Evolutionary conservation across 2,113 vertebrate genomes (phyloP).

Genomic region (Todiramphus saurophagus): DNA sequence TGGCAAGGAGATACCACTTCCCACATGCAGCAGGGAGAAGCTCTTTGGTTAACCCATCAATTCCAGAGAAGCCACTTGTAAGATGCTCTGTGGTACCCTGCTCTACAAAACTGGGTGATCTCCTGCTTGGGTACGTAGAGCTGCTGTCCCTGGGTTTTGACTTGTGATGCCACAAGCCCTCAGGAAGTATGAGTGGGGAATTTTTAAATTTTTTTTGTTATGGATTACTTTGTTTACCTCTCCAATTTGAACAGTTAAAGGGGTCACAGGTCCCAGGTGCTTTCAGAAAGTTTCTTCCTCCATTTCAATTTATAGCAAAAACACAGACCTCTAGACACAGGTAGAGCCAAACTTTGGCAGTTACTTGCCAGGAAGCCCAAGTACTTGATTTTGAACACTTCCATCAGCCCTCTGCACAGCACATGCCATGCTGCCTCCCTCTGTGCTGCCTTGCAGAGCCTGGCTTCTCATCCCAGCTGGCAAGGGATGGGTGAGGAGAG

Average conservation of each 20-base stretch:
- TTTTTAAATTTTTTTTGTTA: neutral
- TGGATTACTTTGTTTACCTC: neutral
- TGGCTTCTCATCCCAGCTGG: neutral
- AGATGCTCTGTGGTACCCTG: neutral
- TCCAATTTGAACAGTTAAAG: neutral
- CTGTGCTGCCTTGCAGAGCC: neutral
- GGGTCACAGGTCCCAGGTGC: neutral
- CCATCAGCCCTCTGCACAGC: neutral
- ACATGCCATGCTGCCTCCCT: neutral
- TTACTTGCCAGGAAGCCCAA: neutral
- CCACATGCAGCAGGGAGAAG: constrained; percentile 29
- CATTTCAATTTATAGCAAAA: neutral
- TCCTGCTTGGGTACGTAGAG: neutral
- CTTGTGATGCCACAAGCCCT: neutral
- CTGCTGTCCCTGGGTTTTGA: neutral
- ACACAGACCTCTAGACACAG: neutral
- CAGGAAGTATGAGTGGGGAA: neutral
- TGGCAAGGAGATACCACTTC: constrained; percentile 52
- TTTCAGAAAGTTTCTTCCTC: neutral
- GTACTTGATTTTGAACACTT: neutral
- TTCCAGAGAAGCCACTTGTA: neutral
- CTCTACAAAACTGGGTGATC: neutral
- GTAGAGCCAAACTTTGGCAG: neutral
- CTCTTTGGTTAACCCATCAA: constrained; percentile 25
- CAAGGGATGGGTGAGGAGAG: neutral